Evolutionary conservation across 2,113 vertebrate species (phyloP).

Genomic region (human): DNA sequence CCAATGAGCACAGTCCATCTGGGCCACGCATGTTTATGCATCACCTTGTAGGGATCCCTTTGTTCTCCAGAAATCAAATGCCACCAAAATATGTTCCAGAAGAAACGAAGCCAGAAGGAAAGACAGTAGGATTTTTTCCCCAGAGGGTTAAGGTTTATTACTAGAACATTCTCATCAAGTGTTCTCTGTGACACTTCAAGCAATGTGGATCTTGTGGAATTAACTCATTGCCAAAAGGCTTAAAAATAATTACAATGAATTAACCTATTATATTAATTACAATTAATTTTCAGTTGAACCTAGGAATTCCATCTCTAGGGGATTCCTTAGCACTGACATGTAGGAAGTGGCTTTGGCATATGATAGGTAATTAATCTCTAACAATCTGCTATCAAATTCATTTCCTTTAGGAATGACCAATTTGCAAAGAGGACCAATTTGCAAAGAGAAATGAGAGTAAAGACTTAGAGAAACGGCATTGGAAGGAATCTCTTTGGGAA

Average conservation of each 20-base stretch:
- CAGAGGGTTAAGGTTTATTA: constrained; percentile 60
- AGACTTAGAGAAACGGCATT: constrained; percentile 10
- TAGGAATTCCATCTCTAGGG: constrained; percentile 65
- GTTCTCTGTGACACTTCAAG: constrained; percentile 53
- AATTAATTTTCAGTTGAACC: constrained; percentile 74
- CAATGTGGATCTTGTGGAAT: constrained; percentile 62
- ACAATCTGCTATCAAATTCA: constrained; percentile 63
- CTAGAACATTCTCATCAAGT: constrained; percentile 65
- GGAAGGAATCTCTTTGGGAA: neutral
- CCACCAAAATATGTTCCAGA: constrained; percentile 61
- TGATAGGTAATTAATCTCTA: constrained; percentile 71
- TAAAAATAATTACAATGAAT: constrained; percentile 77
- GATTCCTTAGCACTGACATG: constrained; percentile 63
- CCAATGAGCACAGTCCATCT: constrained; percentile 42
- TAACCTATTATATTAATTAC: constrained; percentile 79
- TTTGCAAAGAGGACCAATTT: constrained; percentile 34
- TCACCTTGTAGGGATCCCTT: constrained; percentile 52
- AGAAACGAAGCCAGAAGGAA: constrained; percentile 53
- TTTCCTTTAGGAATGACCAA: constrained; percentile 69
- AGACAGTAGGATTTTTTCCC: constrained; percentile 51
- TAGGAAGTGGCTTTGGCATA: constrained; percentile 62
- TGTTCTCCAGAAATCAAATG: constrained; percentile 69
- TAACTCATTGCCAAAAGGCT: constrained; percentile 74
- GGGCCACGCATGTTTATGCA: constrained; percentile 50
- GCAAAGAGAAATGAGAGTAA: constrained; percentile 10